Evolutionary conservation across 2,888 invertebrate species (phyloP), one percentile per base, ranked within the genome.

Genomic region (Ornithoptera alexandrae): DNA sequence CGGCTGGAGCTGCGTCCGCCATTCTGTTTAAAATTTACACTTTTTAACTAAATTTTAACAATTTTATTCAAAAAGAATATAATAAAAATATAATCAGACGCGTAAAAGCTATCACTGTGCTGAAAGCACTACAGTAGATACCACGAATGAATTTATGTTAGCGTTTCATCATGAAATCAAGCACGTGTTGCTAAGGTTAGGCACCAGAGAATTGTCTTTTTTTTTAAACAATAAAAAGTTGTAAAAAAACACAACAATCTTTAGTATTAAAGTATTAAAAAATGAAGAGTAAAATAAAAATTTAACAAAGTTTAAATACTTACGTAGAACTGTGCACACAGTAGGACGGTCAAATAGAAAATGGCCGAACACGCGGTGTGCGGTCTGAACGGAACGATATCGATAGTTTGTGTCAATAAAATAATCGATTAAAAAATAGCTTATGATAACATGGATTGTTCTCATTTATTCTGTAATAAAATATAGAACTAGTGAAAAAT

Each of bases 1-100:
- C 95, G 97, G 98, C 98, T 96, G 98, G 97, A 97, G 97, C 98
- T 94, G 97, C 96, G 97, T 98, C 98, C 97, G 98, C 98, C 98
- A 98, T 98, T 94, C 96, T 96, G 79, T 0, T 85, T 86, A 75
- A 69, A 53, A 53, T 69, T n/a, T 24, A 15, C 10, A 57, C 6
- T 57, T 57, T 57, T 18, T 24, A 58, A 53, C 24, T 17, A 20
- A 57, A 57, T 57, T n/a, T 56, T 7, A n/a, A 57, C 20, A 57
- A n/a, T 57, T 10, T 20, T 22, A 22, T 22, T 22, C 22, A 57
- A 20, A 57, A 4, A 57, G 20, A 20, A 57, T 22, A 57, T 57
- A 57, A 57, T 22, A 57, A 20, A 20, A 18, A 18, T 20, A 57
- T 20, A 57, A 20, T 91, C 91, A 91, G 91, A 92, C 92, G 87